phyloP scores from a whole-genome alignment of 2,797 vertebrate species.

The Oreochromis grahami region DNA sequence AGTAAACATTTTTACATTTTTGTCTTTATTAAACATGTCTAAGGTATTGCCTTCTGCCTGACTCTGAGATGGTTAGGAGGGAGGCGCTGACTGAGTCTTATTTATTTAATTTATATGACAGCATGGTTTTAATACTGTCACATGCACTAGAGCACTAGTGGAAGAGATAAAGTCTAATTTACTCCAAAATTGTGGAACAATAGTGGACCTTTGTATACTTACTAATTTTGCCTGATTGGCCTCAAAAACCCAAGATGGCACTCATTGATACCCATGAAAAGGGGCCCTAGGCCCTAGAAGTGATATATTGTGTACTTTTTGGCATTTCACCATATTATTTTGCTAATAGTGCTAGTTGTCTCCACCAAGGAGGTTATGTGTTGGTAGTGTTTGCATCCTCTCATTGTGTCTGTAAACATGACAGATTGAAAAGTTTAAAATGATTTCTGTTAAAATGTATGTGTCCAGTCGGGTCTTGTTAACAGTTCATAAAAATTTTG shows the following conservation, averaged over 20 bases:
- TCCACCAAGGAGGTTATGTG: not conserved
- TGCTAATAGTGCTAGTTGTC: rapidly evolving
- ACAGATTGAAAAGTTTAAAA: not conserved
- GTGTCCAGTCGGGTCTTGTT: not conserved
- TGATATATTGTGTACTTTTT: not conserved
- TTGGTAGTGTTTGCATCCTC: not conserved
- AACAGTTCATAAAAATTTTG: not conserved
- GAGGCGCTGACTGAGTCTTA: not conserved
- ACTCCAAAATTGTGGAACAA: not conserved
- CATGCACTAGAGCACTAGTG: not conserved
- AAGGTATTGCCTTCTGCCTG: not conserved
- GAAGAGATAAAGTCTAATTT: not conserved
- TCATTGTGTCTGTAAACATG: not conserved
- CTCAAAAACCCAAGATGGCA: not conserved
- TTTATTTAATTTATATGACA: not conserved
- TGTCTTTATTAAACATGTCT: not conserved
- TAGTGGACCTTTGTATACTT: not conserved
- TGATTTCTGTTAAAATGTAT: not conserved
- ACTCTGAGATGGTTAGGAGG: not conserved
- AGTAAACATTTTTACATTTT: not conserved
- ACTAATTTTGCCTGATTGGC: not conserved
- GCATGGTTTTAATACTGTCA: not conserved
- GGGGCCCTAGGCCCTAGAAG: rapidly evolving
- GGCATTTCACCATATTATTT: not conserved
- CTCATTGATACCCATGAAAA: not conserved